Evolutionary conservation across 2,888 invertebrate species (phyloP), one percentile per base, ranked within the genome.

Genomic region (Drosophila nr. medialis): DNA sequence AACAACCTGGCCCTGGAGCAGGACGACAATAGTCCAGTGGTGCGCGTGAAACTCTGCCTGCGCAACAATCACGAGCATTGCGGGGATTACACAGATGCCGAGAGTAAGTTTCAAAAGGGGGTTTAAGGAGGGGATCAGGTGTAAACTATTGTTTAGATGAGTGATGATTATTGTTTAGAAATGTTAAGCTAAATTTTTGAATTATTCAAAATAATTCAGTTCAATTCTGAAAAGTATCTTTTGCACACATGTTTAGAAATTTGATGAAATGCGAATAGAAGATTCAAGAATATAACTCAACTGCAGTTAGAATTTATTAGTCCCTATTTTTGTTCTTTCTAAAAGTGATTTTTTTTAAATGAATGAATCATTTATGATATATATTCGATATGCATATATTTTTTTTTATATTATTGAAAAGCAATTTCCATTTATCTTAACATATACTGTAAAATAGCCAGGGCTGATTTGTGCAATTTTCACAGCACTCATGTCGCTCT

Each of bases 41-140:
- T 98, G 51, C 94, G 97, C 58, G 96, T 98, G 21, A 96, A 96
- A 85, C 94, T 98, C 40, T 98, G 98, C 87, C 94, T 98, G 60
- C 95, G 96, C 83, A 95, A 96, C 53, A 96, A 96, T 91, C 95
- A 95, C 61, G 96, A 97, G 65, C 96, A 96, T 80, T 97, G 98
- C 93, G 96, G 98, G 36, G 96, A 96, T 49, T 96, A 96, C 92
- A 94, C 96, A 0, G 96, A 96, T 91, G 98, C 98, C 32, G 96
- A 97, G 91, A 95, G 97, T 97, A 92, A 96, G 96, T 95, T 83
- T 54, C 36, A 50, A 3, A 10, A 11, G 34, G 15, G 24, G 21
- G 0, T 7, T 4, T 27, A 4, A 30, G 13, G 3, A 3, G n/a
- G 21, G 2, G 3, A 2, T 36, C 30, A 38, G 21, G 27, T 32